Base-by-base conservation (phyloP, 2,888 invertebrate species). In the Scaeva pyrastri region DNA sequence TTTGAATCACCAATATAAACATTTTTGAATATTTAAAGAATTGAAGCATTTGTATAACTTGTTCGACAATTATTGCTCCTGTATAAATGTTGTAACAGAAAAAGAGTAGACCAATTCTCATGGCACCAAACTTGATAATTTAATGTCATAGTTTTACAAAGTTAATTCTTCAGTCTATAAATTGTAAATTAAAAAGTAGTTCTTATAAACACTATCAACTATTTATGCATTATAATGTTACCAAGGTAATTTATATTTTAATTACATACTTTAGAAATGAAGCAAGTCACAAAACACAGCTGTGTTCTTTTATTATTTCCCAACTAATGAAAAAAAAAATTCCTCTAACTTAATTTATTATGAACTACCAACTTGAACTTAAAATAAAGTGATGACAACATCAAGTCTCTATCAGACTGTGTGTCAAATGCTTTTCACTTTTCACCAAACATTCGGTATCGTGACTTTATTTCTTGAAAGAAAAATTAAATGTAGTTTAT, bases 361-460 rank as follows among this genome's bases (percentile, higher is more conserved):
- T 31, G 8, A 48, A 66, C 19, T 21, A 68, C 52, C 39, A 68
- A 64, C 71, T 71, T 79, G 19, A 76, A 73, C 80, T 80, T 55
- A 76, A 85, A 85, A 80, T 85, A 85, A 60, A 8, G 4, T 19
- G 60, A 77, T 85, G 85, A 85, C 72, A 76, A 10, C 76, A 76
- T 76, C n/a, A 45, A 71, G 71, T 60, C 70, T 71, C 48, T n/a
- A 45, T 76, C 68, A 16, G 43, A 62, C 75, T 55, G 23, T 43
- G 64, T 71, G 75, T 64, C 68, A 64, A 31, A n/a, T 39, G n/a
- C n/a, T 45, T 26, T 39, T 66, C 36, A 21, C 58, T 39, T 68
- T 66, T 45, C 56, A n/a, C n/a, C 48, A 26, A 23, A 52, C 14
- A 70, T 75, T 55, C 19, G 41, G 48, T 31, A 31, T 68, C 68